phyloP scores from a whole-genome alignment of 2,113 vertebrate genomes.

The Genyomyrus donnyi region DNA sequence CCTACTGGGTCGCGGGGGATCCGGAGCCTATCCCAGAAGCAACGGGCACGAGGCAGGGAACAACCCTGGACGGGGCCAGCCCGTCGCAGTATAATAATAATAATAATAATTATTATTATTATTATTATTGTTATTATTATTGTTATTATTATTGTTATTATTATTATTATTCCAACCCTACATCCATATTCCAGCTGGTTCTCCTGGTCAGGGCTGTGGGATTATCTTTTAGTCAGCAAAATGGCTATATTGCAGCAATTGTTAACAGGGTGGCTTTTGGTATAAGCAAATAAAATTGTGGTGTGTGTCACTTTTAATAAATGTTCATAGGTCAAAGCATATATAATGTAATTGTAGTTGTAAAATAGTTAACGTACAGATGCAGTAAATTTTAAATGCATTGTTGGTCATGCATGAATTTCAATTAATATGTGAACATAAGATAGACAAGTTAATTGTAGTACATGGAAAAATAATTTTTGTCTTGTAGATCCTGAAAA shows the following conservation, averaged over 20 bases:
- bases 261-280: not conserved
- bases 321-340: not conserved
- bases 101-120: no score
- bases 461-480: not conserved
- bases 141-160: no score
- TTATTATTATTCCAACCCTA: not conserved
- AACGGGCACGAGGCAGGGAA: no score
- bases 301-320: not conserved
- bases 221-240: not conserved
- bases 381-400: not conserved
- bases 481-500: conserved; percentile 47
- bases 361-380: not conserved
- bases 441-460: not conserved
- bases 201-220: no score
- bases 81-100: no score
- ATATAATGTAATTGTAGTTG: not conserved
- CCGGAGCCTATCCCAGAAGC: no score
- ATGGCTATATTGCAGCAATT: not conserved
- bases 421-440: not conserved
- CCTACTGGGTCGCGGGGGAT: no score
- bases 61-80: no score
- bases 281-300: not conserved
- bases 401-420: not conserved
- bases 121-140: not conserved
- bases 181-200: no score